phyloP scores from a whole-genome alignment of 2,797 vertebrate genomes.

The Gila robusta region DNA sequence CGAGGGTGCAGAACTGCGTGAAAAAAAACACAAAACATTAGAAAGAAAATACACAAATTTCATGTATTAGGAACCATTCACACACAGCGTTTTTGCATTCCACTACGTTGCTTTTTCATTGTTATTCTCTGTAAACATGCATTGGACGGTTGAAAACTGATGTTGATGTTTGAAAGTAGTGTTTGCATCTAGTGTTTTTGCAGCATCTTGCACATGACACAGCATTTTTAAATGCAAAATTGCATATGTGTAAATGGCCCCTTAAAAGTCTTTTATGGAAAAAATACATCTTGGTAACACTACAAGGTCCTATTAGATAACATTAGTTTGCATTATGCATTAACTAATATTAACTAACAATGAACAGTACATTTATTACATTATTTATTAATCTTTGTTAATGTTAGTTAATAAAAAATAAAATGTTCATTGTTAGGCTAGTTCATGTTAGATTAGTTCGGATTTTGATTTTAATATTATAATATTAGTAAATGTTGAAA shows the following conservation, averaged over 20 bases:
- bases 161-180: neutral
- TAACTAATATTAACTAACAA: constrained; percentile 6
- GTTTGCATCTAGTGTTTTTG: neutral
- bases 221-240: neutral
- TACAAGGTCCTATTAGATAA: neutral
- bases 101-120: neutral
- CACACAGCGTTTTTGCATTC: neutral
- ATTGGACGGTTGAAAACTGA: neutral
- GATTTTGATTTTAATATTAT: neutral
- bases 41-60: neutral
- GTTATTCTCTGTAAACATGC: neutral
- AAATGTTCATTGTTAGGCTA: neutral
- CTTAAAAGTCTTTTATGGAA: neutral
- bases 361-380: neutral
- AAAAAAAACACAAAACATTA: constrained; percentile 38
- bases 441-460: neutral
- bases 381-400: neutral
- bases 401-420: neutral
- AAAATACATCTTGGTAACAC: neutral
- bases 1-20: constrained; percentile 69
- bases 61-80: neutral
- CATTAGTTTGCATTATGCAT: neutral
- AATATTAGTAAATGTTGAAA: neutral
- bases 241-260: neutral
- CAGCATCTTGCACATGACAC: neutral